Evolutionary conservation across 2,888 invertebrate species (phyloP), one percentile per base, ranked within the genome.

Genomic region (Amorpha juglandis): DNA sequence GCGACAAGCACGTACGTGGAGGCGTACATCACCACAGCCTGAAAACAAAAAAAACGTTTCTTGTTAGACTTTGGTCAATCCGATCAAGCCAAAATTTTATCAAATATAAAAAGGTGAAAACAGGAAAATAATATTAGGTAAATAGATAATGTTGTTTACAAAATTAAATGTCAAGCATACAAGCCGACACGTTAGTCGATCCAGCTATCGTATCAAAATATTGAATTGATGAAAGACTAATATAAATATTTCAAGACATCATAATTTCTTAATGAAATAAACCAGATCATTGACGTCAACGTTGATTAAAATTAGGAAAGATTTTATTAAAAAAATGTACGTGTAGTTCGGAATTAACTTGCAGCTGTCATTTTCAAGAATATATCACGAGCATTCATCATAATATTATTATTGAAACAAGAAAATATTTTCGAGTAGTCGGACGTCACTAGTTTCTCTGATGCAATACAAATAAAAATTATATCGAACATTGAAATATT

Each of bases 1-100:
- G 98, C 98, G 33, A 98, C 98, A 67, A 98, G 94, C 42, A 98
- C 98, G 84, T 98, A 98, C 0, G 98, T 98, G 2, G 98, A 98
- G 0, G 98, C 97, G 84, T 98, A 98, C 74, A 98, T 98, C 63
- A 98, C 98, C 73, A 98, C 95, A 1, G 96, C 97, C 95, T 97
- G 94, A 66, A 94, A 82, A 63, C 11, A 45, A 19, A 14, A 21
- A 38, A 38, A n/a, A n/a, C n/a, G n/a, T n/a, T n/a, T n/a, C n/a
- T n/a, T n/a, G n/a, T n/a, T n/a, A n/a, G n/a, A n/a, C 38, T 7
- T 8, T 1, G 21, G n/a, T 21, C 42, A 62, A 45, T 19, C 12
- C 14, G 14, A 42, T 21, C 16, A 35, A 33, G 1, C 8, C 33
- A 19, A 38, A 3, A n/a, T n/a, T n/a, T n/a, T n/a, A n/a, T n/a